Conservation (phyloP, 1,140 invertebrate genomes). For the Anthonomus grandis region DNA sequence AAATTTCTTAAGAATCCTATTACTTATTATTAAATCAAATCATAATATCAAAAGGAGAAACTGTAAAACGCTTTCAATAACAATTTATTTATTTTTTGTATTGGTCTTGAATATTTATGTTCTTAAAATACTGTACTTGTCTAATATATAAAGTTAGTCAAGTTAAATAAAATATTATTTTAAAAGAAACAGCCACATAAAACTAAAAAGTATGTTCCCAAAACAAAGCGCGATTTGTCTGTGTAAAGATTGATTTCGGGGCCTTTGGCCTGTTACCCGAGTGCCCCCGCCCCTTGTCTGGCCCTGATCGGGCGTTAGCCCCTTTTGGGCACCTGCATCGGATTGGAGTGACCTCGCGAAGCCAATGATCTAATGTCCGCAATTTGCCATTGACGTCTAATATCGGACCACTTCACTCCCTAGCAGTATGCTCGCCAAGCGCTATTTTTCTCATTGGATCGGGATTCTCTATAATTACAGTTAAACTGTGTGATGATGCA, state of each 20-base stretch:
- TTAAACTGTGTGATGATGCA: not conserved
- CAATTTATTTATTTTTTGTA: no score
- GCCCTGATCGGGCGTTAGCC: conserved; percentile 14
- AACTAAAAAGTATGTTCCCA: no score
- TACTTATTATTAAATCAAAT: no score
- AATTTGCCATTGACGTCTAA: conserved; percentile 14
- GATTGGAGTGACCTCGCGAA: conserved; percentile 17
- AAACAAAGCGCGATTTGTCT: conserved; percentile 13
- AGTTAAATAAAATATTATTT: no score
- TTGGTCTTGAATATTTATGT: no score
- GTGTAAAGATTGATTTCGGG: conserved; percentile 16
- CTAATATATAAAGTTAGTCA: no score
- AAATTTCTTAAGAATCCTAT: no score
- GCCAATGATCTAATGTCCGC: conserved; percentile 18
- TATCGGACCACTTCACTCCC: conserved; percentile 1
- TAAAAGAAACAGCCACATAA: no score
- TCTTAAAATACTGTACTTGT: no score
- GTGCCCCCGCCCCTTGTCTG: conserved; percentile 22
- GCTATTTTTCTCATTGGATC: no score
- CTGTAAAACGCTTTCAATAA: no score
- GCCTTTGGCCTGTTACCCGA: conserved; percentile 25
- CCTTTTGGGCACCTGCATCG: conserved; percentile 22
- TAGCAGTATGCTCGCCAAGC: not conserved
- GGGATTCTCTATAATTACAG: not conserved
- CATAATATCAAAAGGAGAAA: no score